Base-by-base conservation (phyloP, 2,888 invertebrate genomes). In the Oxycera nigricornis region DNA sequence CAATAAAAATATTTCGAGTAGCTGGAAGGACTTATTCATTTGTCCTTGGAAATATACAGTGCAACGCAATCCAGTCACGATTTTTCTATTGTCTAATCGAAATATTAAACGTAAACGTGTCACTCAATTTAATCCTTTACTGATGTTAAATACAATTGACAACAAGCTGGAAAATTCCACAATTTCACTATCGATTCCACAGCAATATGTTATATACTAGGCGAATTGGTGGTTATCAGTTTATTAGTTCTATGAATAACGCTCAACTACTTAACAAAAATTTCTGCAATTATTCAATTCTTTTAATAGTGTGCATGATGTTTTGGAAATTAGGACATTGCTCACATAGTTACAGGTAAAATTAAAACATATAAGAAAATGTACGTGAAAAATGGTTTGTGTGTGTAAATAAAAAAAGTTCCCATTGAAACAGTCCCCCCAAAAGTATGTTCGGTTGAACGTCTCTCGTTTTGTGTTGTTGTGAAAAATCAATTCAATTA, bases 131-230 rank as follows among this genome's bases (percentile, higher is more conserved):
- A 46, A 46, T 46, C 14, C n/a, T n/a, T n/a, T n/a, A 3, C 46
- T 46, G n/a, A 46, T 46, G 46, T 7, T 46, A 46, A 3, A 46
- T 46, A 46, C 17, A 46, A 7, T 46, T 7, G n/a, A 46, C 3
- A 14, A 46, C 11, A 46, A 11, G 14, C 46, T 46, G 46, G n/a
- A 46, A 46, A 11, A 46, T 11, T 14, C 46, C 46, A 11, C 14
- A 2, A 46, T 7, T 46, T 14, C 46, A 17, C 17, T 46, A 46
- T 46, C 17, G 17, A 46, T 7, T 46, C 46, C 17, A 46, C 46
- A n/a, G n/a, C n/a, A 55, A 55, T 55, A 65, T 65, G 65, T 39
- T 65, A 65, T 41, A 65, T 65, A 65, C 22, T 65, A 65, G 24
- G 41, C 17, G 39, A 11, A 41, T 11, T 24, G 41, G 39, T 41